phyloP scores from a whole-genome alignment of 2,888 invertebrate species.

The Ferrisia virgata region DNA sequence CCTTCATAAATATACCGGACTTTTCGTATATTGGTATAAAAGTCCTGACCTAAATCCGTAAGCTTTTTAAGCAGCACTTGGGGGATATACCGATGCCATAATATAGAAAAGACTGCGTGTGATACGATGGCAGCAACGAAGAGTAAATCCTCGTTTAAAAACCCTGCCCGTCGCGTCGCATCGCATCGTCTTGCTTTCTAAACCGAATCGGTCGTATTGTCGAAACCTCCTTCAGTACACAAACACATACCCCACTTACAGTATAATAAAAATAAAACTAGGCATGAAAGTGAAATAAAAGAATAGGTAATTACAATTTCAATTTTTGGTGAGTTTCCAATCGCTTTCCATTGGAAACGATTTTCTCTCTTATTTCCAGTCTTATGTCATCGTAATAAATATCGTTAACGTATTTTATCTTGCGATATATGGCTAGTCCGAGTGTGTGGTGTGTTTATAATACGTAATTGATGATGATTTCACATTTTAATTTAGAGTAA shows the following conservation, averaged over 20 bases:
- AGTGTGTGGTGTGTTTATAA: no score
- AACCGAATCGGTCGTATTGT: no score
- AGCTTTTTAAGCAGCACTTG: neutral
- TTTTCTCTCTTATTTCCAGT: no score
- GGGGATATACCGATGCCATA: no score
- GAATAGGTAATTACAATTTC: slow-evolving; percentile 40
- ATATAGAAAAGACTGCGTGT: no score
- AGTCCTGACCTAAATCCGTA: slow-evolving; percentile 1
- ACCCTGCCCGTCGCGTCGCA: neutral
- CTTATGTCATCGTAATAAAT: no score
- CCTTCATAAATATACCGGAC: neutral
- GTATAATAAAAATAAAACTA: slow-evolving; percentile 5
- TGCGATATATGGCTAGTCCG: no score
- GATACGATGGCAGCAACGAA: neutral
- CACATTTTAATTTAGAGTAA: no score
- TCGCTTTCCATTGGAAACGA: no score
- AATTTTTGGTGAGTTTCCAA: slow-evolving; percentile 40
- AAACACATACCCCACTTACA: neutral
- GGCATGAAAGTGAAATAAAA: neutral
- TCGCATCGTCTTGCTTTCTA: no score
- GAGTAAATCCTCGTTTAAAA: neutral
- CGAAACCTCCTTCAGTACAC: neutral
- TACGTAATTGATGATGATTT: no score
- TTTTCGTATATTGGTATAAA: neutral
- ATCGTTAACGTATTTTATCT: no score